Percentiles rank a stretch among this genome's conserved stretches.
Evolutionary conservation across 2,797 vertebrate species (phyloP).

Genomic region (Hirundo rustica): DNA sequence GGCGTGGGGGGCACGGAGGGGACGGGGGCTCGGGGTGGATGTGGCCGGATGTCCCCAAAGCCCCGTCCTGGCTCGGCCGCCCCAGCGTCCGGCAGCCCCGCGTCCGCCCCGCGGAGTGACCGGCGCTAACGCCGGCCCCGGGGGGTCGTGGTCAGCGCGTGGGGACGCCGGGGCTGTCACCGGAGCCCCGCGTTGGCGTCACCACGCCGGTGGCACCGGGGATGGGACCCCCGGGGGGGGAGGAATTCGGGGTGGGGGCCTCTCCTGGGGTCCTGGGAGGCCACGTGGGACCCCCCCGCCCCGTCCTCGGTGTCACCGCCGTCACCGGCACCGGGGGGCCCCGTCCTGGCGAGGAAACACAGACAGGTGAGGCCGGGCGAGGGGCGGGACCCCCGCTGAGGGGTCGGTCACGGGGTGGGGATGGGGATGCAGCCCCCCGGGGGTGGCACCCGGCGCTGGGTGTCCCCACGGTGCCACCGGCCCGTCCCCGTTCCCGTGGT

Average conservation of each 20-base stretch:
- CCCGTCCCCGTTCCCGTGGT: not conserved
- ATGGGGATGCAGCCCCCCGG: not conserved
- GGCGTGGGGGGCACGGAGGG: not conserved
- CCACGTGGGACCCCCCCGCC: not conserved
- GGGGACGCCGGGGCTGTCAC: not conserved
- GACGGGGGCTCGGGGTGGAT: not conserved
- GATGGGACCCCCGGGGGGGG: not conserved
- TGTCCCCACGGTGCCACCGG: not conserved
- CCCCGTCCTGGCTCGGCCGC: not conserved
- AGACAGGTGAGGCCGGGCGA: not conserved
- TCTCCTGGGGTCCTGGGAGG: too few species aligned
- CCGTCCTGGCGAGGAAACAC: not conserved
- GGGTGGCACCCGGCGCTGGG: not conserved
- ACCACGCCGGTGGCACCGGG: not conserved
- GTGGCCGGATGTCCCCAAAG: not conserved
- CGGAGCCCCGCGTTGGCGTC: not conserved
- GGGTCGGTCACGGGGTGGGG: not conserved
- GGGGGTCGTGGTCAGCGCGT: not conserved
- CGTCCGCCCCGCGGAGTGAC: not conserved
- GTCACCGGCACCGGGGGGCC: not conserved
- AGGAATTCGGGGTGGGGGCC: not conserved
- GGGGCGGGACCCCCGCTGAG: not conserved
- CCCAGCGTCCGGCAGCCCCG: not conserved
- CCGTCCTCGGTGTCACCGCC: not conserved
- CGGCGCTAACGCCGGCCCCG: not conserved